phyloP scores from a whole-genome alignment of 1,140 invertebrate genomes.

The Diachasma alloeum region DNA sequence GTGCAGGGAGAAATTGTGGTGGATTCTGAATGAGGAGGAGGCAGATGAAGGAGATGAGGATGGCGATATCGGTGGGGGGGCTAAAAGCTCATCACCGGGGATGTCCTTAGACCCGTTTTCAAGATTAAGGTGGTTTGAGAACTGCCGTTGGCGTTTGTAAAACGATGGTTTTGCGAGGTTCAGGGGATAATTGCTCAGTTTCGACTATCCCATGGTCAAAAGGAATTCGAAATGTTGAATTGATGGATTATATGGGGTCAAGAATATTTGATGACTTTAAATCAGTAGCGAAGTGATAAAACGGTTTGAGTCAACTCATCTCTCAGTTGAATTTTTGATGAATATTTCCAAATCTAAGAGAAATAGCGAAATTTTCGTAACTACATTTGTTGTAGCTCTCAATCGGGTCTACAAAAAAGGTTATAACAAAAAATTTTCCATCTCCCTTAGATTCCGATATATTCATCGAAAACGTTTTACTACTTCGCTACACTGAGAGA shows the following conservation, averaged over 20 bases:
- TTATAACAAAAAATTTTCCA: too few relatives aligned
- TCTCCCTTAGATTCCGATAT: too few relatives aligned
- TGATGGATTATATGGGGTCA: background rate
- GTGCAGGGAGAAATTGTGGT: background rate
- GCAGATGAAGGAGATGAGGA: background rate
- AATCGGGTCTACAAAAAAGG: too few relatives aligned
- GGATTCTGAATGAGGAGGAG: background rate
- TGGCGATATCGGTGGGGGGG: background rate
- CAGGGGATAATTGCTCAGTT: background rate
- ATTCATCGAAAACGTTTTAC: too few relatives aligned
- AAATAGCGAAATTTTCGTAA: too few relatives aligned
- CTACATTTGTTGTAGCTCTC: too few relatives aligned
- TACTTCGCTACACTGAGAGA: too few relatives aligned
- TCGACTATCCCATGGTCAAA: background rate
- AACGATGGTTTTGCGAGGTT: background rate
- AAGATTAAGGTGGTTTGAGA: background rate
- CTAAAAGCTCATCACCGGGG: background rate
- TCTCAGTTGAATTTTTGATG: too few relatives aligned
- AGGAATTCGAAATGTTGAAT: background rate
- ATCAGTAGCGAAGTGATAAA: too few relatives aligned
- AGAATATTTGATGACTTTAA: background rate
- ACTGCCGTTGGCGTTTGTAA: background rate
- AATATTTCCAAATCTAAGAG: too few relatives aligned
- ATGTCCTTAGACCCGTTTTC: background rate
- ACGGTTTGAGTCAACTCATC: too few relatives aligned